Base-by-base conservation (phyloP, 2,888 invertebrate genomes). In the Drosophila kambysellisi region DNA sequence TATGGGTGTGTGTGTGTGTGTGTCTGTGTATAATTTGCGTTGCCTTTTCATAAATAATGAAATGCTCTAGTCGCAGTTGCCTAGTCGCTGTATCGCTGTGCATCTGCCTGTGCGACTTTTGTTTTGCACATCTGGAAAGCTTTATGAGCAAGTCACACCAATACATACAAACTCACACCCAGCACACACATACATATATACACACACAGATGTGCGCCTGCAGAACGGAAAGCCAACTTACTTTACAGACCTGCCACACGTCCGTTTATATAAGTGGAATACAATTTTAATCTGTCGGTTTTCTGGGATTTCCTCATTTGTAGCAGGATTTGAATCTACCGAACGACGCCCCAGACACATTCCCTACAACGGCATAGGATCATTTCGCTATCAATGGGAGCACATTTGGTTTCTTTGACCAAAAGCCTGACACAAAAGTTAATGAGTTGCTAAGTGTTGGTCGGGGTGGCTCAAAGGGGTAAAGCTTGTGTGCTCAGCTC, bases 211-310 rank as follows among this genome's bases (percentile, higher is more conserved):
- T 54, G n/a, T 54, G n/a, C 29, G 57, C 15, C 20, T 48, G 30
- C 29, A 58, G 46, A 59, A 67, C 69, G 77, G 69, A 78, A 25
- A 76, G 70, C 64, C 68, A 65, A 75, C 67, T 78, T 72, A 74
- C 71, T 82, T 78, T 70, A 77, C 74, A 81, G 74, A 81, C 75
- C 72, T 70, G 80, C 72, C 71, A 74, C 74, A 76, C 80, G 74
- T 74, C 75, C 83, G 73, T 73, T 79, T 68, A 77, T 67, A 74
- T 70, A 75, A 81, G 74, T 82, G 82, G 73, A 77, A 82, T 86
- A 83, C 82, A 85, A 87, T 82, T 86, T 86, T 83, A 87, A 87
- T 87, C 83, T 77, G 82, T 74, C 74, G 82, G 82, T 81, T 81
- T 83, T 77, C 81, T 76, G 82, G 83, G 82, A 79, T 82, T 86